Base-by-base conservation (phyloP, 1,140 invertebrate species). In the Drosophila bocqueti region DNA sequence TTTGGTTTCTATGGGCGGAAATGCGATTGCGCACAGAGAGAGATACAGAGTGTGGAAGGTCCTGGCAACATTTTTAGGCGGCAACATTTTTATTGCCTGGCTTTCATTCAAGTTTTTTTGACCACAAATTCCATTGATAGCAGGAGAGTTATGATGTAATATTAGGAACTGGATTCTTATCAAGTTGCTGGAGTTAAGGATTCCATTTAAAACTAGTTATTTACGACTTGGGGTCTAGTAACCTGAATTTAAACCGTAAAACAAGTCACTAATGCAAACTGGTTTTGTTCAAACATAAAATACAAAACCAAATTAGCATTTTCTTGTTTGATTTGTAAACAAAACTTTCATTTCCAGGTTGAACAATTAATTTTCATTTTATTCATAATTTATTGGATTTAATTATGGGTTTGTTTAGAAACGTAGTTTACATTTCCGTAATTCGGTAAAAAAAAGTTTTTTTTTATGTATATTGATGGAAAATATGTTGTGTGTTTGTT, bases 31-130 rank as follows among this genome's bases (percentile, higher is more conserved):
- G 83, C 83, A 47, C 18, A 65, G 62, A 66, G 62, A 65, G 42
- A 43, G 36, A 4, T 4, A 16, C 21, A 40, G 26, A 59, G 62
- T 7, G 42, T 26, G 31, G 6, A 52, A 50, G 52, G 49, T 57
- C 59, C 76, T 83, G 59, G 80, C 84, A 87, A 81, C 83, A 87
- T 89, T 57, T 89, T 54, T 60, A 21, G 47, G 18, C 16, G 16
- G 67, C 61, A 66, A 77, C 76, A 87, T 86, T 60, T 43, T 40
- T 31, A 71, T 57, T 24, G n/a, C 24, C 38, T 40, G 8, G 24
- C 24, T 43, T 71, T 31, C 10, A 36, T 31, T 31, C 26, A 49
- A 5, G 18, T 40, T 65, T 57, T 57, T 24, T 15, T 7, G 24
- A 6, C 24, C 38, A 10, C 13, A 47, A 61, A 34, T 21, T 5